Evolutionary conservation across 2,113 vertebrate genomes (phyloP), one percentile per base, ranked within the genome.

Genomic region (Odocoileus virginianus): DNA sequence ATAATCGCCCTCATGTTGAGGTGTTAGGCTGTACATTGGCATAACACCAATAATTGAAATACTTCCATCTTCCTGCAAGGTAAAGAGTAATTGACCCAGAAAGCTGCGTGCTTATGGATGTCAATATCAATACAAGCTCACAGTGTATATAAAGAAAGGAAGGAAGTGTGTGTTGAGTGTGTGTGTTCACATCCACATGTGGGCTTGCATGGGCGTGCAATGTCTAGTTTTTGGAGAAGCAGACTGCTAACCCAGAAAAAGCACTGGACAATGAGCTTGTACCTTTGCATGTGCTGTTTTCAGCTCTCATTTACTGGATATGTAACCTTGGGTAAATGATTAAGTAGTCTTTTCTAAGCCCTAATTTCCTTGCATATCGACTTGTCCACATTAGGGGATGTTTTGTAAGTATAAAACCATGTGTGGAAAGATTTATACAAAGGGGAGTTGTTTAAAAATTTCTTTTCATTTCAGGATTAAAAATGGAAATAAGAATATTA

Each of bases 11-110:
- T 71, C 58, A 50, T 82, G 25, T 89, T 92, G 64, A 95, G 45
- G 7, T 19, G 82, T 93, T 71, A n/a, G 19, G 12, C 19, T 81
- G 55, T 19, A 9, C 7, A 85, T 89, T 93, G 57, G 74, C 71
- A 94, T 40, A 83, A 97, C 93, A 84, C 14, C 64, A 83, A 83
- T 94, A 78, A 87, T 12, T 96, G 67, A 95, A 91, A 89, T 87
- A 89, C 27, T 83, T 83, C 17, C 60, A 94, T 10, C 27, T 94
- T 89, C 90, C 76, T 67, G 13, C 76, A 87, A 90, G 57, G 30
- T 79, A 90, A 90, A 94, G 54, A 84, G 33, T 97, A 79, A 95
- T 64, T 81, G 87, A 89, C 12, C 47, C 43, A 82, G 78, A 91
- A 40, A 89, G 5, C n/a, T 86, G 40, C 82, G 40, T 92, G 52